phyloP scores from a whole-genome alignment of 2,113 vertebrate species.

The Pongo pygmaeus region DNA sequence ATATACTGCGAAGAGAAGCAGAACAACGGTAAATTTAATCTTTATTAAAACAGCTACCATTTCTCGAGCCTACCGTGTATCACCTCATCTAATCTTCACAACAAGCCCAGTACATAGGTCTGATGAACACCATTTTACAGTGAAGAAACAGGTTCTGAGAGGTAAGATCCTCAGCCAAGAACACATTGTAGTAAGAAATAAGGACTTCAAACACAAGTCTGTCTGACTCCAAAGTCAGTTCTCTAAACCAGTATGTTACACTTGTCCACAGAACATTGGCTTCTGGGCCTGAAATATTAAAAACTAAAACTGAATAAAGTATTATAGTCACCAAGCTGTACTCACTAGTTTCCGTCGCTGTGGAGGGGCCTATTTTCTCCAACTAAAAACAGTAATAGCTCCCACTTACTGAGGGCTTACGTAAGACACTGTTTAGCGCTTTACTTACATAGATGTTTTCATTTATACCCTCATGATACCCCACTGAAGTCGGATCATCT shows the following conservation, averaged over 20 bases:
- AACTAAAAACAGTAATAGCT: neutral
- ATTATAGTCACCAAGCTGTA: neutral
- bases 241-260: neutral
- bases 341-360: neutral
- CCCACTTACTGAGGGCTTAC: neutral
- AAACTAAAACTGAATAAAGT: neutral
- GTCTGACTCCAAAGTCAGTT: neutral
- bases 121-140: neutral
- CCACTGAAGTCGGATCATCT: too few relatives aligned
- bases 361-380: neutral
- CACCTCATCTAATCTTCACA: neutral
- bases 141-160: neutral
- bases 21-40: neutral
- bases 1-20: neutral
- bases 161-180: neutral
- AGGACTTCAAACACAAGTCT: neutral
- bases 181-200: neutral
- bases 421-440: too few relatives aligned
- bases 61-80: neutral
- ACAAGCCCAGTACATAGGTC: neutral
- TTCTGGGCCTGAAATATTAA: neutral
- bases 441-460: neutral
- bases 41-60: neutral
- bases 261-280: neutral
- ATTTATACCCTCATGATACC: neutral